A percentile compares a stretch with the other conserved stretches of the same genome.
Conservation (phyloP, 2,888 invertebrate genomes). For the Drosophila quasianomalipes region DNA sequence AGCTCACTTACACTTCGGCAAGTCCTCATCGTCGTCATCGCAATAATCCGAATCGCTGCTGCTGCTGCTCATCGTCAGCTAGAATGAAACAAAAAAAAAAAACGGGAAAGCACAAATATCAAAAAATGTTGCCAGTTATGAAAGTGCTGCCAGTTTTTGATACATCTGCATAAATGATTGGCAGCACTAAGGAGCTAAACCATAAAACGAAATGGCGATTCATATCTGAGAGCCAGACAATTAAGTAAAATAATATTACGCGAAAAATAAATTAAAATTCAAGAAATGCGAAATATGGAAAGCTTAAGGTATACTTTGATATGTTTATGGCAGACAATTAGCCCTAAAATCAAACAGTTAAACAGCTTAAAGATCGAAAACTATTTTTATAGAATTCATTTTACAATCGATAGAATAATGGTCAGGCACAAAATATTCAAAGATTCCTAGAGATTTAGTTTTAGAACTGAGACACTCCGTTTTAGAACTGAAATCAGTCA, state of each 20-base stretch:
- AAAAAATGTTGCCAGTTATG: conserved; percentile 2
- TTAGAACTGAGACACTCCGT: neutral
- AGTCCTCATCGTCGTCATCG: conserved; percentile 84
- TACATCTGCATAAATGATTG: neutral
- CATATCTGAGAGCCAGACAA: neutral
- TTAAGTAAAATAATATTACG: neutral
- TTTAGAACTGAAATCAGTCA: neutral
- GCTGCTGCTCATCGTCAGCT: conserved; percentile 85
- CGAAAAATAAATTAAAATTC: neutral
- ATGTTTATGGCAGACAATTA: too few relatives aligned
- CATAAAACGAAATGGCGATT: neutral
- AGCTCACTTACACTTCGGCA: conserved; percentile 80
- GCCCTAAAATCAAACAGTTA: too few relatives aligned
- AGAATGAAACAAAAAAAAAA: conserved; percentile 18
- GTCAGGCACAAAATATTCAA: neutral
- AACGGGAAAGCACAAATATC: neutral
- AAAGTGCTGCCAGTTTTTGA: neutral
- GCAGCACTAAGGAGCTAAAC: neutral
- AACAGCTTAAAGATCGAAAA: neutral
- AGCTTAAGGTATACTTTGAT: neutral
- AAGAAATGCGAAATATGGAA: neutral
- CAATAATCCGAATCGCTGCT: conserved; percentile 85
- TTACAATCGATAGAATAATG: neutral
- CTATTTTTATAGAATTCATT: neutral
- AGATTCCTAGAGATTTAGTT: neutral